These are phyloP conservation scores for Drosophila leonis DNA, from an alignment of 2,888 invertebrate species.

Conservation along the genomic window DNA sequence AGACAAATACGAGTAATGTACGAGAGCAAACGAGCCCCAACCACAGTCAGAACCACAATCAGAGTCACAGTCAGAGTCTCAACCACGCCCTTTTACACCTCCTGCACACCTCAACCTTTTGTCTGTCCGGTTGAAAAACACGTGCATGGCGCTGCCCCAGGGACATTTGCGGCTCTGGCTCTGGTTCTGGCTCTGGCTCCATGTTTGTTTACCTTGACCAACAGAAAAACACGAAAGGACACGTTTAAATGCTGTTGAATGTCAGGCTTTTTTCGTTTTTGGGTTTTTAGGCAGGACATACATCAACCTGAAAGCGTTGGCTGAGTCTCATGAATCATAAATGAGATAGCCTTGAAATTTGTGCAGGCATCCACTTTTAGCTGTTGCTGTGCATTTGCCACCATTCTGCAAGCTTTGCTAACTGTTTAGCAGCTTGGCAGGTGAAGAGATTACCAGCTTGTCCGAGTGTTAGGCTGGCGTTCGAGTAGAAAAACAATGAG, in stretches of 20 bases:
- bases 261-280: slow-evolving; percentile 16
- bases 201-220: slow-evolving; percentile 67
- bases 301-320: slow-evolving; percentile 37
- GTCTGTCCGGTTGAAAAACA: slow-evolving; percentile 24
- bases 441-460: slow-evolving; percentile 6
- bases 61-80: not conserved
- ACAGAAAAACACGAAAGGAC: slow-evolving; percentile 53
- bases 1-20: slow-evolving; percentile 17
- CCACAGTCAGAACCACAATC: slow-evolving; percentile 7
- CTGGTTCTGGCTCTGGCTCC: slow-evolving; percentile 4
- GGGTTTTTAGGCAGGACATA: slow-evolving; percentile 11
- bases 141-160: slow-evolving; percentile 42
- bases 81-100: not conserved
- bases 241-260: slow-evolving; percentile 62
- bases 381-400: not conserved
- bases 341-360: slow-evolving; percentile 33
- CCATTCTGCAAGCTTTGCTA: not conserved
- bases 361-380: not conserved
- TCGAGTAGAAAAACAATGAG: not conserved
- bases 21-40: slow-evolving; percentile 9
- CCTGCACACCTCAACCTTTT: not conserved
- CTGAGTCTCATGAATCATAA: slow-evolving; percentile 30
- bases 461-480: not conserved
- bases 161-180: slow-evolving; percentile 30
- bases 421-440: not conserved